Conservation (phyloP, 2,113 vertebrate species). For the Spermophilus dauricus region DNA sequence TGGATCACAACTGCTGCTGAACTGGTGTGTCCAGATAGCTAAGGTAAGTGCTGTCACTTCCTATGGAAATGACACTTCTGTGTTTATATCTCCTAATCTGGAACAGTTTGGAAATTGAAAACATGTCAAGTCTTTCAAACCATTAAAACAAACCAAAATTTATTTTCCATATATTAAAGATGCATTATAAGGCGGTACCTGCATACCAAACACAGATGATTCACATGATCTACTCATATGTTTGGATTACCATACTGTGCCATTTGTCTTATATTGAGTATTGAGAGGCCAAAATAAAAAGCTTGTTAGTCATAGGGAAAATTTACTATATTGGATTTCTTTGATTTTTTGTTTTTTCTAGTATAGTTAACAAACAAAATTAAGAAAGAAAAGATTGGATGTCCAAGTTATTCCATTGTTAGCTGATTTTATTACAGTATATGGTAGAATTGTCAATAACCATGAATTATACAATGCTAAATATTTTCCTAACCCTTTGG, state of each 20-base stretch:
- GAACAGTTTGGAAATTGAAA: background rate
- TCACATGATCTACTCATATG: background rate
- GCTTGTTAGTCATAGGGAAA: background rate
- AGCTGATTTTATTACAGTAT: background rate
- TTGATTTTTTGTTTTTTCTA: background rate
- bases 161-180: background rate
- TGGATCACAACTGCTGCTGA: conserved; percentile 98
- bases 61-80: background rate
- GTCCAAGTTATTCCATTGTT: background rate
- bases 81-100: background rate
- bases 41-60: conserved; percentile 91
- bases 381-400: background rate
- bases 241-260: background rate
- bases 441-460: background rate
- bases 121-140: background rate
- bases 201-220: background rate
- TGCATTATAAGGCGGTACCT: background rate
- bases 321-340: background rate
- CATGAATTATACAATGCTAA: background rate
- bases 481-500: background rate
- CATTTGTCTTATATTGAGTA: background rate
- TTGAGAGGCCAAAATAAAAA: background rate
- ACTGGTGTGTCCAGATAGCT: conserved; percentile 99
- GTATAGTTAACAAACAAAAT: conserved; percentile 5
- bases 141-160: background rate